Evolutionary conservation across 35 echinoderm and acorn worm genomes (phyloP), one percentile per base, ranked within the genome.

Genomic region (Ophiothrix spiculata): DNA sequence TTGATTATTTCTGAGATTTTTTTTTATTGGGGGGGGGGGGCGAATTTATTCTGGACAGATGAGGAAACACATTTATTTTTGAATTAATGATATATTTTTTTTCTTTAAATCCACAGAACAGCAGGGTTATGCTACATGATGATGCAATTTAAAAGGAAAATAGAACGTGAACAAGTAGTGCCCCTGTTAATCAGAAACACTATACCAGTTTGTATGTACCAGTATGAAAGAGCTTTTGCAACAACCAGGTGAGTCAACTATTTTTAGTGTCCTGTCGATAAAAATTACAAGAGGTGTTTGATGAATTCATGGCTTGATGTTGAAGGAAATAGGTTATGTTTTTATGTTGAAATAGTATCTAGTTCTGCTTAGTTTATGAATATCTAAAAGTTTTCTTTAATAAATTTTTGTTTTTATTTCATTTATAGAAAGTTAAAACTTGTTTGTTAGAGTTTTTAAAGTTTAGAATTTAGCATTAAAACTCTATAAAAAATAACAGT

Each of bases 181-280:
- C 87, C 92, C 13, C 56, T 93, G 10, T 60, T 83, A 37, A 89
- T 93, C 25, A 54, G 92, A 56, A 88, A 88, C 56, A 93, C 92
- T 33, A 93, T 93, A 34, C 87, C 92, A 0, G 78, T 93, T 32
- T 93, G 92, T 64, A 93, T 93, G 92, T 79, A 83, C 19, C 92
- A 93, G 78, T 93, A 93, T 64, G 92, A 93, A 38, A 60, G 92
- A 32, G 49, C 76, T 2, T 80, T 89, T 39, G 38, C 64, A 32
- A 93, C 92, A 38, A 84, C 82, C 32, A 89, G 92, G 92, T 93
- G 33, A 79, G 69, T 56, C n/a, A n/a, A n/a, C n/a, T n/a, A n/a
- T n/a, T n/a, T n/a, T 42, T 81, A 36, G 4, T 81, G 36, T 81
- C 23, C 31, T 3, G 1, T 25, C 33, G 38, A 11, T 40, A n/a